Base-by-base conservation (phyloP, 1,140 invertebrate genomes). In the Cydia fagiglandana region DNA sequence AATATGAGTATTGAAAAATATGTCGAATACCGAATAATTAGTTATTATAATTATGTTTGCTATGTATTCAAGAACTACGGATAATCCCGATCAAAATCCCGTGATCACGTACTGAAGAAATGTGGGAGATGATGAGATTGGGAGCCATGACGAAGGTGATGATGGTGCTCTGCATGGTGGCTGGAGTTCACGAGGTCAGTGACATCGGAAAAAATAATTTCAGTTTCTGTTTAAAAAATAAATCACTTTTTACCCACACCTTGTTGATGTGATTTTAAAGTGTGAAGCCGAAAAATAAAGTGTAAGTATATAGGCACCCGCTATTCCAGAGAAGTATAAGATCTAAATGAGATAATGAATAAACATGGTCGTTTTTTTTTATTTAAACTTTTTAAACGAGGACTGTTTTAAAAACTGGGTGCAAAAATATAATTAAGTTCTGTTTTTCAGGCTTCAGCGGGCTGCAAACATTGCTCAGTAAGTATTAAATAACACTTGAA, bases 381-480 rank as follows among this genome's bases (percentile, higher is more conserved):
- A 47, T 15, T 1, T 15, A 47, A 47, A 13, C 4, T 4, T n/a
- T n/a, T n/a, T 13, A 47, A 15, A 47, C 45, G 45, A 47, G 45
- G 45, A 6, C 50, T 4, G 56, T 9, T 17, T 20, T 61, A 9
- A 24, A 24, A 10, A 12, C 45, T 47, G 13, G 13, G 45, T 47
- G 45, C 47, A 10, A 24, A 61, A 61, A 24, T 61, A 24, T 12
- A 3, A 61, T 10, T 47, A 47, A 15, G 45, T 24, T 61, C 9
- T 50, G 47, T 50, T 50, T 24, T 87, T 79, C 88, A 90, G 88
- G 83, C 81, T 7, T 77, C 81, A 20, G 83, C 83, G 24, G 84
- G 84, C 70, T 90, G 90, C 75, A 91, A 90, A 78, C 88, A 88
- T 64, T 91, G 88, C 64, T 80, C 89, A 24, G 88, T 90, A 76